These are phyloP conservation scores for Tiliacea aurago DNA, from an alignment of 2,888 invertebrate genomes.

Conservation along the genomic window DNA sequence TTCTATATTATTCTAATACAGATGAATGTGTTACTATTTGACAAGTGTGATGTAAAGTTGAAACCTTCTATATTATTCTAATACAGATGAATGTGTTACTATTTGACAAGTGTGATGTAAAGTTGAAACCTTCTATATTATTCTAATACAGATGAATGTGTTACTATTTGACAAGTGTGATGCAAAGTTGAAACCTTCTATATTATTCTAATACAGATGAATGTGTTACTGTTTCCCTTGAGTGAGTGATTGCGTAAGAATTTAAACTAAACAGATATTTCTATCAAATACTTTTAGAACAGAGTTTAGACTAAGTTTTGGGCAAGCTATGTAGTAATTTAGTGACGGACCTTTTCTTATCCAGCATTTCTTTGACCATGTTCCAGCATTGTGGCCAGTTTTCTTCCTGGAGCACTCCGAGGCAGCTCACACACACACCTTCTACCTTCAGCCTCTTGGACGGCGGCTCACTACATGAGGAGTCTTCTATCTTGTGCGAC, in stretches of 20 bases:
- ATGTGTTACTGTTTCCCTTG: not conserved
- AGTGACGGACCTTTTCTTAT: conserved; percentile 86
- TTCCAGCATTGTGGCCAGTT: conserved; percentile 89
- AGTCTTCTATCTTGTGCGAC: conserved; percentile 4
- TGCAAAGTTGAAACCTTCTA: not conserved
- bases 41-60: too few relatives aligned
- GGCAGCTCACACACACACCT: conserved; percentile 92
- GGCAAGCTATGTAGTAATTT: not conserved
- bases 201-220: not conserved
- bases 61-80: too few relatives aligned
- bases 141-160: too few relatives aligned
- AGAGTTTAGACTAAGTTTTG: not conserved
- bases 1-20: too few relatives aligned
- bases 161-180: too few relatives aligned
- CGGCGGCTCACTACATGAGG: conserved; percentile 58
- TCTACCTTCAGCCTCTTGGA: conserved; percentile 85
- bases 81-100: too few relatives aligned
- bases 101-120: too few relatives aligned
- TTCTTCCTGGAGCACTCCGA: conserved; percentile 93
- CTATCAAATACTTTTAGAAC: not conserved
- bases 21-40: too few relatives aligned
- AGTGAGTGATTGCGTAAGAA: not conserved
- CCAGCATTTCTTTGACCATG: conserved; percentile 88
- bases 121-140: too few relatives aligned
- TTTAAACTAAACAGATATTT: not conserved